phyloP scores from a whole-genome alignment of 2,797 vertebrate species.

The Astyanax mexicanus region DNA sequence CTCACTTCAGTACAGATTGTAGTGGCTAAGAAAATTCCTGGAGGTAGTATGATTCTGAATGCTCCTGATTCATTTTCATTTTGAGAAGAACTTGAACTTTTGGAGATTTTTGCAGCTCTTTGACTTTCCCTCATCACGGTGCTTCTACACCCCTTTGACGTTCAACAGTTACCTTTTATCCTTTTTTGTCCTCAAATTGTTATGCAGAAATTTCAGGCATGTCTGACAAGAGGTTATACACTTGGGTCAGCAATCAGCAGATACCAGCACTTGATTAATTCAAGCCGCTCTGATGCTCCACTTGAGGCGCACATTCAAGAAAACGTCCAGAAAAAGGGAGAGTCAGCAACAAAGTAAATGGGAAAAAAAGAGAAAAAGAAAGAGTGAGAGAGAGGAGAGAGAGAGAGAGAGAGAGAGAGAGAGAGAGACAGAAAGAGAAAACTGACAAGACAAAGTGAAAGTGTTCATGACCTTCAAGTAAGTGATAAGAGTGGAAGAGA shows the following conservation, averaged over 20 bases:
- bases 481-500: slow-evolving; percentile 47
- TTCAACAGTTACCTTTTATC: neutral
- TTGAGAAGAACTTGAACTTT: neutral
- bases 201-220: neutral
- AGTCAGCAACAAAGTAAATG: neutral
- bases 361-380: too few relatives aligned
- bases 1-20: neutral
- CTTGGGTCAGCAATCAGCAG: slow-evolving; percentile 17
- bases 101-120: too few relatives aligned
- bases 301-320: slow-evolving; percentile 23
- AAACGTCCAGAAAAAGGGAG: slow-evolving; percentile 7
- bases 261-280: slow-evolving; percentile 30
- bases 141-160: neutral
- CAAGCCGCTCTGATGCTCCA: slow-evolving; percentile 32
- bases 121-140: neutral
- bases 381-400: neutral
- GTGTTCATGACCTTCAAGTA: slow-evolving; percentile 56
- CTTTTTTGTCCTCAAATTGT: neutral
- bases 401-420: neutral
- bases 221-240: slow-evolving; percentile 11
- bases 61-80: neutral
- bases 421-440: slow-evolving; percentile 3
- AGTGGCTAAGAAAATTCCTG: neutral
- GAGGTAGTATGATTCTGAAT: neutral
- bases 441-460: slow-evolving; percentile 39